Evolutionary conservation across 2,888 invertebrate genomes (phyloP), one percentile per base, ranked within the genome.

Genomic region (Tortricodes alternella): DNA sequence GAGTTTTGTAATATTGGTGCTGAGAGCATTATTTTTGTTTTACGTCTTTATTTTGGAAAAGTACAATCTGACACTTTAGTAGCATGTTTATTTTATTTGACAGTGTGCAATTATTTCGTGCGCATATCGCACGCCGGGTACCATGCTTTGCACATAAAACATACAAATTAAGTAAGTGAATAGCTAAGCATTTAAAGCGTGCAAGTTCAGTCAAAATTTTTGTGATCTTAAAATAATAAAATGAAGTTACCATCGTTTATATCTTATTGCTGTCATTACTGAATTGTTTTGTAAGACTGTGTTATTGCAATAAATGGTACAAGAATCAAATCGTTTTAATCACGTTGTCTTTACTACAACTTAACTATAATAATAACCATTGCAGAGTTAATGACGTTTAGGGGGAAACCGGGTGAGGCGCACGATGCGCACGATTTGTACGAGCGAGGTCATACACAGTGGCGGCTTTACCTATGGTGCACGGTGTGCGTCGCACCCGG

Each of bases 221-320:
- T 85, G 77, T 80, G 74, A 64, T 68, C 61, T 66, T 74, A 78
- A 70, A 76, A 72, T 78, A 76, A 75, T 72, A 69, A 77, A 73
- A 76, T 71, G 74, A 85, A 89, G 89, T 90, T 90, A 90, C 89
- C 89, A 80, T 72, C 76, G 80, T 80, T 81, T 77, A 72, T 71
- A 79, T 76, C 71, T 75, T 73, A 72, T 82, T 80, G 78, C 83
- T 89, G 79, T 85, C 81, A 80, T 80, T 78, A 75, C 76, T 78
- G 70, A 74, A 75, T 83, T 83, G 76, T 87, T 82, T 79, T 83
- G 80, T 88, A 87, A 89, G 87, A 89, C 82, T 88, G 85, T 87
- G 83, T 89, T 87, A 86, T 81, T 76, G 80, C 82, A 89, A 86
- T 89, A 90, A 88, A 89, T 80, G 78, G 83, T 89, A 89, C 85